A percentile compares a stretch with the other conserved stretches of the same genome.
phyloP scores from a whole-genome alignment of 2,797 vertebrate genomes.

The Enteromius argenteus region DNA sequence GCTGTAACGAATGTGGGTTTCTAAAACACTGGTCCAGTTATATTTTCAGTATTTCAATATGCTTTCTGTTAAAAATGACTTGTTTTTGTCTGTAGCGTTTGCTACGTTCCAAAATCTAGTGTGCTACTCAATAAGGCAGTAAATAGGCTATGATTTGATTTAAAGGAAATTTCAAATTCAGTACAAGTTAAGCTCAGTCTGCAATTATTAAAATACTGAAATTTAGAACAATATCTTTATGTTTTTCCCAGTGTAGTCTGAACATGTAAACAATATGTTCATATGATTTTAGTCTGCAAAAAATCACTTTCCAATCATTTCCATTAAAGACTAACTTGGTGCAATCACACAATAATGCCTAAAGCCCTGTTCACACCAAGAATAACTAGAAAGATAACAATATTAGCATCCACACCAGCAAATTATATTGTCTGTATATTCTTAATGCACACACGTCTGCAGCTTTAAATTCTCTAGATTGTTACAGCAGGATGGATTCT shows the following conservation, averaged over 20 bases:
- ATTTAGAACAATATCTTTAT: neutral
- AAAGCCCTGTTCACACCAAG: neutral
- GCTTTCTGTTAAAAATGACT: neutral
- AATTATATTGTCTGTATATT: no score
- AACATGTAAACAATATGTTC: neutral
- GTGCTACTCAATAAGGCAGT: neutral
- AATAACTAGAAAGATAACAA: no score
- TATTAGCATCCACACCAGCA: no score
- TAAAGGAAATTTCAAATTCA: neutral
- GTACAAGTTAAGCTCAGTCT: neutral
- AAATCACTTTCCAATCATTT: neutral
- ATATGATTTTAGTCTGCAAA: neutral
- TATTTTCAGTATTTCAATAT: neutral
- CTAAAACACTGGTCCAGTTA: neutral
- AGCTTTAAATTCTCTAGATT: no score
- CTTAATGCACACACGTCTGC: no score
- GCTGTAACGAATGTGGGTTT: slow-evolving; percentile 19
- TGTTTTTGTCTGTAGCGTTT: neutral
- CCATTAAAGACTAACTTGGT: no score
- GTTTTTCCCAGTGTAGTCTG: neutral
- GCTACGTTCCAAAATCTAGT: neutral
- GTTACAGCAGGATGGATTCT: no score
- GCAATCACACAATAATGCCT: neutral
- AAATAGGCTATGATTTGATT: neutral
- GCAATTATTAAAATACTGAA: neutral